Evolutionary conservation across 2,113 vertebrate genomes (phyloP).

Genomic region (Aegotheles bennettii): DNA sequence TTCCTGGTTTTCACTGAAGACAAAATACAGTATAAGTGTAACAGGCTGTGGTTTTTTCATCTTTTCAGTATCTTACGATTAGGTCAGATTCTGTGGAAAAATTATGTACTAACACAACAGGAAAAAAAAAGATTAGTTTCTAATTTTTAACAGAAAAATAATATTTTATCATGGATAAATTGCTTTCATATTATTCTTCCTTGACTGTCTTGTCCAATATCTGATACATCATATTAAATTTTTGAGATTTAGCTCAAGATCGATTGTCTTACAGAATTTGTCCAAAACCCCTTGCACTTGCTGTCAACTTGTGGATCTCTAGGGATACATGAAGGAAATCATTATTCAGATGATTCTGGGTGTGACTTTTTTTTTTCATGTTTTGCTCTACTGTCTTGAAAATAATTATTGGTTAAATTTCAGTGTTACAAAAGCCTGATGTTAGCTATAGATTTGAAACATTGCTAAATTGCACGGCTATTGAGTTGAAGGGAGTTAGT

Average conservation of each 20-base stretch:
- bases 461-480: background rate
- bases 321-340: background rate
- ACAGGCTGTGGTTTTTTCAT: background rate
- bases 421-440: background rate
- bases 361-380: background rate
- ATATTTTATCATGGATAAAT: background rate
- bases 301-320: background rate
- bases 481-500: background rate
- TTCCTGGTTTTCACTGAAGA: background rate
- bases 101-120: background rate
- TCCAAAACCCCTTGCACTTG: background rate
- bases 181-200: background rate
- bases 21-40: background rate
- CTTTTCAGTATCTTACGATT: background rate
- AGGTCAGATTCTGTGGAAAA: background rate
- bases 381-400: background rate
- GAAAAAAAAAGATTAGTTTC: background rate
- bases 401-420: background rate
- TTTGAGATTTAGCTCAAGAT: background rate
- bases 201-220: background rate
- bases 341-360: background rate
- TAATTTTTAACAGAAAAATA: background rate
- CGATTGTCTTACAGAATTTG: background rate
- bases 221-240: background rate
- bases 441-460: background rate